Evolutionary conservation across 1,140 invertebrate genomes (phyloP).

Genomic region (Drosophila eugracilis): DNA sequence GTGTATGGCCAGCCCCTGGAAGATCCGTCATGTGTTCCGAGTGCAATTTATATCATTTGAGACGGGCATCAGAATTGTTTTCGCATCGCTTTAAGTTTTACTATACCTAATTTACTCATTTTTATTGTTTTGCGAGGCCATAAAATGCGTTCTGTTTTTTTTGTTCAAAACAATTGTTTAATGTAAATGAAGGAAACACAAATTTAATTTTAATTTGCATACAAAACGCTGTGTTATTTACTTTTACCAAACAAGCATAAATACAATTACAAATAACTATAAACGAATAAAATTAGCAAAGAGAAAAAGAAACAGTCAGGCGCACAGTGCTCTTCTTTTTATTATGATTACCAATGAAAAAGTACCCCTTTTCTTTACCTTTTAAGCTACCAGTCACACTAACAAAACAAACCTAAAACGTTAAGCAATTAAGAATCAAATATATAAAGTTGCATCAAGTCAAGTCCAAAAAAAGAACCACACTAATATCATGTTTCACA

Average conservation of each 20-base stretch:
- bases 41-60: constrained; percentile 9
- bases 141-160: constrained; percentile 63
- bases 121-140: constrained; percentile 60
- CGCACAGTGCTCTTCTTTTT: constrained; percentile 68
- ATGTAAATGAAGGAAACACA: constrained; percentile 32
- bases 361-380: constrained; percentile 8
- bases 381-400: constrained; percentile 29
- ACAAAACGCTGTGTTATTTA: constrained; percentile 76
- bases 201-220: constrained; percentile 69
- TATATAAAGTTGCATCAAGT: constrained; percentile 43
- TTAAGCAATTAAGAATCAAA: constrained; percentile 9
- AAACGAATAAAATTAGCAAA: constrained; percentile 26
- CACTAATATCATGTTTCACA: constrained; percentile 77
- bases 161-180: constrained; percentile 42
- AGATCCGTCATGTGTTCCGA: constrained; percentile 40
- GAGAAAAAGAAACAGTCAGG: constrained; percentile 48
- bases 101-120: constrained; percentile 21
- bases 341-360: constrained; percentile 18
- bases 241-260: constrained; percentile 66
- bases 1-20: constrained; percentile 12
- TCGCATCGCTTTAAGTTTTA: constrained; percentile 23
- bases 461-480: constrained; percentile 49
- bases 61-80: constrained; percentile 13
- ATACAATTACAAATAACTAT: constrained; percentile 47
- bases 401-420: constrained; percentile 9